phyloP scores from a whole-genome alignment of 2,888 invertebrate genomes.

The Leucophenga maculata region DNA sequence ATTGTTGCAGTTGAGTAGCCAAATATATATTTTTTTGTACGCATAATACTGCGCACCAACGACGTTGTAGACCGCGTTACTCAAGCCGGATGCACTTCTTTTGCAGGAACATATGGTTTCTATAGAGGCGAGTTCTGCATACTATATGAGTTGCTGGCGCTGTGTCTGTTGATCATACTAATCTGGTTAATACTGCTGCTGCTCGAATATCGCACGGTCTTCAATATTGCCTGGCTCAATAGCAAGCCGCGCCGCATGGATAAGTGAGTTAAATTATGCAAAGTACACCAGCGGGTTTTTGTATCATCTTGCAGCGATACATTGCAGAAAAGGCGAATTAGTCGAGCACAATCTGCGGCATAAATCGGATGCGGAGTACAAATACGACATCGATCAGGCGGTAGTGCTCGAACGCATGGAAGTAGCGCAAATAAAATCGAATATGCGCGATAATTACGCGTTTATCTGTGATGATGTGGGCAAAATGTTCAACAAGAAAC shows the following conservation, averaged over 20 bases:
- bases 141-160: slow-evolving; percentile 29
- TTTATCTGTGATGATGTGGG: slow-evolving; percentile 36
- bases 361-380: not conserved
- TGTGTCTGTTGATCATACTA: not conserved
- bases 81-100: not conserved
- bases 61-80: no score
- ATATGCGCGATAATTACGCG: not conserved
- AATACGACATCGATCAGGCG: slow-evolving; percentile 32
- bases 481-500: slow-evolving; percentile 26
- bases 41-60: no score
- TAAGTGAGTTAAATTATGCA: not conserved
- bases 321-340: not conserved
- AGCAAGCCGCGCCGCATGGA: not conserved
- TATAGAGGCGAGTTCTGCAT: slow-evolving; percentile 27
- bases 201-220: slow-evolving; percentile 7
- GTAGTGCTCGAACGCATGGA: slow-evolving; percentile 35
- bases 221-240: not conserved
- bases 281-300: no score
- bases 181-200: not conserved
- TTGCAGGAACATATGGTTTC: not conserved
- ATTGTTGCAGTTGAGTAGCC: slow-evolving; percentile 55
- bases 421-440: slow-evolving; percentile 25
- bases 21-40: not conserved
- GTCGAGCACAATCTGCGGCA: slow-evolving; percentile 12
- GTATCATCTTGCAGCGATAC: no score